Base-by-base conservation (phyloP, 2,113 vertebrate genomes). In the Phainopepla nitens region DNA sequence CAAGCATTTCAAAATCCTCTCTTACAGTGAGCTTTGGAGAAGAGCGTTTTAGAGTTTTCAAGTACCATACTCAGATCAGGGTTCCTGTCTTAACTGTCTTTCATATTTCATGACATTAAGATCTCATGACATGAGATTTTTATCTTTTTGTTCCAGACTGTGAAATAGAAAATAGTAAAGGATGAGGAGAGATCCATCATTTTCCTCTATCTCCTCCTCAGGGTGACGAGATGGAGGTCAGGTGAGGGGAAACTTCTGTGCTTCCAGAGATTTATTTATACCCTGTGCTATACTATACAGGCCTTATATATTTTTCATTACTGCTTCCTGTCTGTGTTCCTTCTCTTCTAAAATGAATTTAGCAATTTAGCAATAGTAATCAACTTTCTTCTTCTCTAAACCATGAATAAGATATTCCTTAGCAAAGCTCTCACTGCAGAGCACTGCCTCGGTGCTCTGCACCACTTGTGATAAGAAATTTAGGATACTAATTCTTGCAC, bases 21-120 rank as follows among this genome's bases (percentile, higher is more conserved):
- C 2, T 54, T 78, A 11, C 21, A 13, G 25, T 18, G 47, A 65
- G 13, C 29, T 73, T 64, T 88, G 60, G 62, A 90, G 75, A 85
- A 27, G 0, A 47, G 36, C 49, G 39, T 8, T 51, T 62, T 3
- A 15, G n/a, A 31, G n/a, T 33, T 66, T 69, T 35, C 50, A 68
- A 62, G 47, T 61, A 8, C 29, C 2, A 1, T 50, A 23, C 33
- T 64, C 36, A 28, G 42, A 73, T 75, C 68, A 82, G 31, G 33
- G 58, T 94, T 75, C 61, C 31, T 82, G 19, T n/a, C 45, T 54
- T 69, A 80, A 80, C 58, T 58, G 33, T 41, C 70, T 61, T 79
- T 75, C 51, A 54, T 93, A 72, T 91, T 91, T 96, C 66, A 76
- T 54, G n/a, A 45, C 49, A 70, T 78, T 51, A 92, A 90, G 82